Evolutionary conservation across 1,140 invertebrate genomes (phyloP).

Genomic region (Physella acuta): DNA sequence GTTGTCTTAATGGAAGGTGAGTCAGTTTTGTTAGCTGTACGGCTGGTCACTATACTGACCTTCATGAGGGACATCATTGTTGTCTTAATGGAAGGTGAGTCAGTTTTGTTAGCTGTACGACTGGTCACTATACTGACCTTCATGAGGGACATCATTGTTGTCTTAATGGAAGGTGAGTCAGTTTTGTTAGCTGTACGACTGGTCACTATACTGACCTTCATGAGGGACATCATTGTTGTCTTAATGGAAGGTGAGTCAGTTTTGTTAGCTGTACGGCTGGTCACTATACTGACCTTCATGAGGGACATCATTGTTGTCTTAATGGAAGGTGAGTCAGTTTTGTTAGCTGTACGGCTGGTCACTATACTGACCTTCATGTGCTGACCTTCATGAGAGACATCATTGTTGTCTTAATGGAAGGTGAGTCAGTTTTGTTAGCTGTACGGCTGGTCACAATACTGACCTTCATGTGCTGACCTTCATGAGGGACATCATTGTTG

Average conservation of each 20-base stretch:
- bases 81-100: slow-evolving; percentile 89
- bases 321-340: slow-evolving; percentile 79
- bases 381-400: not conserved
- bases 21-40: too few relatives aligned
- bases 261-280: too few relatives aligned
- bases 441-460: slow-evolving; percentile 71
- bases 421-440: slow-evolving; percentile 61
- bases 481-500: slow-evolving; percentile 84
- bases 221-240: slow-evolving; percentile 66
- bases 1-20: slow-evolving; percentile 92
- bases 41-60: slow-evolving; percentile 87
- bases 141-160: slow-evolving; percentile 84
- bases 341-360: too few relatives aligned
- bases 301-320: slow-evolving; percentile 70
- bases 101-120: too few relatives aligned
- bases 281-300: slow-evolving; percentile 62
- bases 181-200: too few relatives aligned
- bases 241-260: slow-evolving; percentile 84
- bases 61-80: slow-evolving; percentile 89
- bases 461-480: slow-evolving; percentile 68
- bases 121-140: slow-evolving; percentile 91
- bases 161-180: slow-evolving; percentile 87
- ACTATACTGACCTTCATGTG: slow-evolving; percentile 62
- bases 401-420: slow-evolving; percentile 91
- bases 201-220: slow-evolving; percentile 62